Evolutionary conservation across 1,140 invertebrate species (phyloP), one percentile per base, ranked within the genome.

Genomic region (Drosophila paulistorum): DNA sequence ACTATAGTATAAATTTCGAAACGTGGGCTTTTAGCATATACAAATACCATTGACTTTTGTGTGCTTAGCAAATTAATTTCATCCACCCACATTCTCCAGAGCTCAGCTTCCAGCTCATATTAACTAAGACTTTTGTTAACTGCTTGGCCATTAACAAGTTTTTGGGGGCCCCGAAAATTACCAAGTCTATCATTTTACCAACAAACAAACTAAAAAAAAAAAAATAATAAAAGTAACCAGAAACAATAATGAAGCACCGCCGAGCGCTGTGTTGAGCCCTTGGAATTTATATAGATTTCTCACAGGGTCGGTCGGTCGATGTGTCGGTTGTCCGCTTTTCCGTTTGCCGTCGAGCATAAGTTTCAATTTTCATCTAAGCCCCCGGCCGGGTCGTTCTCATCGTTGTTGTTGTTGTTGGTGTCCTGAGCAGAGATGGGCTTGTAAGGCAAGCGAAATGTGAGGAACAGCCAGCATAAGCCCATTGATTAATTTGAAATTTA

Each of bases 401-500:
- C 33, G 14, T 13, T 14, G 30, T 35, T 7, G 17, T 13, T 14
- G 14, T 26, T 26, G 23, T 37, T 13, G 17, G 6, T 17, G 17
- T 11, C n/a, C 5, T 17, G 57, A 7, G 33, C 33, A 39, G 11
- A 39, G 11, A 26, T 7, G 20, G 60, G 37, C 7, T 20, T 7
- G 45, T 48, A 20, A n/a, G 45, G 45, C 14, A 51, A 63, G 30
- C 61, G 26, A 62, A 39, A 39, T 17, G 37, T 35, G 30, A 51
- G 41, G 42, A 48, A 82, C 83, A 72, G 68, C 57, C 66, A 68
- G 42, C 75, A 61, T 74, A 89, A 89, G 84, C 84, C 84, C 84
- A 89, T 89, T 89, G 84, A 89, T 89, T 89, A 89, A 89, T 89
- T 89, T 90, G 84, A 89, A 89, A 89, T 89, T 89, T 89, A 89